Evolutionary conservation across 2,888 invertebrate species (phyloP).

Genomic region (Agriopis leucophaearia): DNA sequence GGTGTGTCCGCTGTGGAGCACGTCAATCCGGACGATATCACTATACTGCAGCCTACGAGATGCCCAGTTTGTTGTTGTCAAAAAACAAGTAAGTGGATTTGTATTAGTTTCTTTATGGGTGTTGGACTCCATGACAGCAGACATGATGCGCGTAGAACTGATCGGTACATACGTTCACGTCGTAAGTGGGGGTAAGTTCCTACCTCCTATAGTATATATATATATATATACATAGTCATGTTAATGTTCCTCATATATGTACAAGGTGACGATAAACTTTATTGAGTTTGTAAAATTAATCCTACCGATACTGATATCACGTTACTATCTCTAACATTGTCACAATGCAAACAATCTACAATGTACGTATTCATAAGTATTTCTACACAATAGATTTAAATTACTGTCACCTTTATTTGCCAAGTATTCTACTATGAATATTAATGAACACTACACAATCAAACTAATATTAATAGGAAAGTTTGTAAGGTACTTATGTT

Average conservation of each 20-base stretch:
- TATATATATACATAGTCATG: background rate
- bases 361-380: background rate
- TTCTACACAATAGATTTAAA: background rate
- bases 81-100: too few species aligned
- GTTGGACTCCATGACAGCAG: too few species aligned
- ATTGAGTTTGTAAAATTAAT: constrained; percentile 21
- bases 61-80: too few species aligned
- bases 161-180: too few species aligned
- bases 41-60: too few species aligned
- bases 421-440: background rate
- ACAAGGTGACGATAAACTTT: constrained; percentile 6
- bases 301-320: constrained; percentile 21
- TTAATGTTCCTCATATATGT: background rate
- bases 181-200: too few species aligned
- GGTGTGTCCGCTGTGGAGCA: too few species aligned
- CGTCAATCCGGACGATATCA: too few species aligned
- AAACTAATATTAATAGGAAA: background rate
- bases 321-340: background rate
- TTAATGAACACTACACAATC: background rate
- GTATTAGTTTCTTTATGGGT: too few species aligned
- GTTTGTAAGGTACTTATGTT: background rate
- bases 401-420: background rate
- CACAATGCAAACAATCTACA: background rate
- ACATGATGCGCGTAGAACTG: too few species aligned
- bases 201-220: too few species aligned